phyloP scores from a whole-genome alignment of 2,888 invertebrate species.

The Calliscelio sp. region DNA sequence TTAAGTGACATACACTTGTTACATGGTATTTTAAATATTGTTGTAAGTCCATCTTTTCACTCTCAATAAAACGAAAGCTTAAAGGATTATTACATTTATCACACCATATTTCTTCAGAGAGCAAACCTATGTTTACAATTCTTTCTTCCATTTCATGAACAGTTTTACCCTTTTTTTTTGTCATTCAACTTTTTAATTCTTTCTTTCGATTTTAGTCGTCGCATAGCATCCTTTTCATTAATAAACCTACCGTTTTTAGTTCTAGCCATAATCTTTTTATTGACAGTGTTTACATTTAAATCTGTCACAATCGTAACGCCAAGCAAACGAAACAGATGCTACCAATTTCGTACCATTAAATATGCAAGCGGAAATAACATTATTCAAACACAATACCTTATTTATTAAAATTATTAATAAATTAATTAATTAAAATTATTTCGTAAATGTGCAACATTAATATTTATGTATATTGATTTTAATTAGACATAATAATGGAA shows the following conservation, averaged over 20 bases:
- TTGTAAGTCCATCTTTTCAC: background rate
- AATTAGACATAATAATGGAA: background rate
- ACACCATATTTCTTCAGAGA: constrained; percentile 7
- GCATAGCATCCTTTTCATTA: background rate
- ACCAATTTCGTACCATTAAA: background rate
- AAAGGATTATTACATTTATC: background rate
- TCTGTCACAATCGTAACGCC: background rate
- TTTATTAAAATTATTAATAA: background rate
- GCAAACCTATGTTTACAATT: background rate
- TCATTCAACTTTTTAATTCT: background rate
- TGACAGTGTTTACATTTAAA: background rate
- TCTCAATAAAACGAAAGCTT: background rate
- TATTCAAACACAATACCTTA: background rate
- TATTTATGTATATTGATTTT: background rate
- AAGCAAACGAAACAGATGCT: background rate
- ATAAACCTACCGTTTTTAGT: background rate
- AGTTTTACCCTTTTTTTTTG: background rate
- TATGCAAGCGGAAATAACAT: background rate
- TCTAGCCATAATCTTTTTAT: background rate
- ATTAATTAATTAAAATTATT: too few relatives aligned
- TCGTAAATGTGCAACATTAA: background rate
- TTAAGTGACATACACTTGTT: background rate
- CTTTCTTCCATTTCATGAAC: background rate
- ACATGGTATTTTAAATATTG: background rate
- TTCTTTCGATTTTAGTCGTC: constrained; percentile 1